Conservation (phyloP, 2,888 invertebrate genomes). For the Conops quadrifasciatus region DNA sequence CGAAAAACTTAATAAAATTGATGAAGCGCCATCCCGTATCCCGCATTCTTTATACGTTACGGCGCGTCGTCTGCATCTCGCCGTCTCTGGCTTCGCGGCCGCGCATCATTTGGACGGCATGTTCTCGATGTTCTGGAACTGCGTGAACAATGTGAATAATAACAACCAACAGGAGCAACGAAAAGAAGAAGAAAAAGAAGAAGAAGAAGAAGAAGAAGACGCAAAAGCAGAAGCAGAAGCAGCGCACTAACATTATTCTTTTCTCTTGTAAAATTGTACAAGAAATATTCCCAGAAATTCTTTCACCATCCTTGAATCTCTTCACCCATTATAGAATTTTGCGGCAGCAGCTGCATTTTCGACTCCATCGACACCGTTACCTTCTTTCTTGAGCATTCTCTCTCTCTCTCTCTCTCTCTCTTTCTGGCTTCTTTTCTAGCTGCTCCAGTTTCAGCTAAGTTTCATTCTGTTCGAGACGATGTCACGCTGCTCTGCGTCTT, state of each 20-base stretch:
- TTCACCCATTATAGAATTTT: not conserved
- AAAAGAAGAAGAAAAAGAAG: not conserved
- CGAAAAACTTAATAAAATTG: conserved; percentile 1
- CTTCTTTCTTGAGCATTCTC: not conserved
- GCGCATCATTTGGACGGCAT: not conserved
- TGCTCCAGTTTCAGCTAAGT: not conserved
- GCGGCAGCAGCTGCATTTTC: not conserved
- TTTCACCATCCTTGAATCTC: not conserved
- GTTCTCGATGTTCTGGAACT: not conserved
- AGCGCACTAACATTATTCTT: conserved; percentile 21
- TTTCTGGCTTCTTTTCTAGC: not conserved
- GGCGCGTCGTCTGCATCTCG: too few relatives aligned
- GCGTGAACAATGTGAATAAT: too few relatives aligned
- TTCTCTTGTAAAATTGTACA: not conserved
- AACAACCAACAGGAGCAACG: not conserved
- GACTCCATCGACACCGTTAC: not conserved
- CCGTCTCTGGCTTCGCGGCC: too few relatives aligned
- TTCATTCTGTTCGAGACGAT: not conserved
- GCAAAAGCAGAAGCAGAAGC: not conserved
- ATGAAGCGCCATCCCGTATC: not conserved
- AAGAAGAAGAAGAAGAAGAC: not conserved
- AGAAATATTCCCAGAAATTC: not conserved
- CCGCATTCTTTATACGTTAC: not conserved
- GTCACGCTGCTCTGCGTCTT: not conserved
- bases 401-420: not conserved